phyloP scores from a whole-genome alignment of 1,140 invertebrate genomes.

The Drosophila mauritiana region DNA sequence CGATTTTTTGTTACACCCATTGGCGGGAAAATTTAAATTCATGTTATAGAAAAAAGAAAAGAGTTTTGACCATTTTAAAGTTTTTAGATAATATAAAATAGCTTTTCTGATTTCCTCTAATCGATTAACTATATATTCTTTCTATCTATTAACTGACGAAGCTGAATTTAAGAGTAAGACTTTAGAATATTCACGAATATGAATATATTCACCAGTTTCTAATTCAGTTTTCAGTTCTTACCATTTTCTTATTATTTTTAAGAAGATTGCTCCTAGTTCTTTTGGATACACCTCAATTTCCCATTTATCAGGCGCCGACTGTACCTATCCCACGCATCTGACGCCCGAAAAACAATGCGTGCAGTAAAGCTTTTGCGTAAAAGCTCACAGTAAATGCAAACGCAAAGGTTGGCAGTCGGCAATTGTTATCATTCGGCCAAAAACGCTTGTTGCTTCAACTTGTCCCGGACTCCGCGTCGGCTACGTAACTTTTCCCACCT shows the following conservation, averaged over 20 bases:
- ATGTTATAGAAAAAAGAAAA: too few relatives aligned
- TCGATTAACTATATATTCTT: too few relatives aligned
- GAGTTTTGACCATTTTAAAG: too few relatives aligned
- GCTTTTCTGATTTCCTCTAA: too few relatives aligned
- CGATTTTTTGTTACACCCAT: neutral
- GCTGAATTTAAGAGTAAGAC: too few relatives aligned
- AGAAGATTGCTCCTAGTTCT: too few relatives aligned
- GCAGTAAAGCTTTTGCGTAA: conserved; percentile 34
- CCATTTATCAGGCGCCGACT: neutral
- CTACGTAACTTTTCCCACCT: conserved; percentile 9
- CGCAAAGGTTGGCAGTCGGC: conserved; percentile 35
- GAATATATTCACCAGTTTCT: too few relatives aligned
- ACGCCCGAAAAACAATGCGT: neutral
- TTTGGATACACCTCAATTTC: too few relatives aligned
- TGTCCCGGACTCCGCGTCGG: conserved; percentile 14
- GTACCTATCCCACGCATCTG: conserved; percentile 27
- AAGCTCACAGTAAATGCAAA: conserved; percentile 29
- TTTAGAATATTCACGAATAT: too few relatives aligned
- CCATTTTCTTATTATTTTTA: too few relatives aligned
- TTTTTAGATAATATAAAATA: neutral
- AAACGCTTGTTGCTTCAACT: conserved; percentile 71
- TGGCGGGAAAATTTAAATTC: conserved; percentile 6
- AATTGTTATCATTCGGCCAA: conserved; percentile 61
- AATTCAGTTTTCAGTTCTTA: too few relatives aligned
- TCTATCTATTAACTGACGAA: too few relatives aligned